Conservation (phyloP, 2,797 vertebrate genomes). For the Gadopsis bispinosus region DNA sequence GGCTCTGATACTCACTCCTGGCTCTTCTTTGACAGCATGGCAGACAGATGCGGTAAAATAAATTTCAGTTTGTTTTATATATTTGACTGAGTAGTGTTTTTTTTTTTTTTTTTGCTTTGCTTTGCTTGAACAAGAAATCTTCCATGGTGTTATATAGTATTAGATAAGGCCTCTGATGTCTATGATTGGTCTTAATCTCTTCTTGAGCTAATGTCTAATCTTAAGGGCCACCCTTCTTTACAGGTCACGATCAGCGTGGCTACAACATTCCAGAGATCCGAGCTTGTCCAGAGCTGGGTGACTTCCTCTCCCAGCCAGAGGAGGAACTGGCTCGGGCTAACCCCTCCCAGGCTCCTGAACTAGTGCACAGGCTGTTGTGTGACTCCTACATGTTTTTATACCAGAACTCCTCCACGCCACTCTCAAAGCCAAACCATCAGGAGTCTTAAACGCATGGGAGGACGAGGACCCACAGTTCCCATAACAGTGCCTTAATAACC, state of each 20-base stretch:
- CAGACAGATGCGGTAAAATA: constrained; percentile 83
- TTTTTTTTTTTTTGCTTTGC: no score
- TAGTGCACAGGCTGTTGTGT: constrained; percentile 79
- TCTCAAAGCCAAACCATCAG: constrained; percentile 40
- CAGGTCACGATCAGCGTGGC: constrained; percentile 83
- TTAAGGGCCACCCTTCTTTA: constrained; percentile 37
- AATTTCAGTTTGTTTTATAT: neutral
- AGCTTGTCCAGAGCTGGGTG: constrained; percentile 83
- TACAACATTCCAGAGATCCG: constrained; percentile 85
- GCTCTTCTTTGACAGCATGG: constrained; percentile 91
- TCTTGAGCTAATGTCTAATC: constrained; percentile 60
- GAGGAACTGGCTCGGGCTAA: constrained; percentile 71
- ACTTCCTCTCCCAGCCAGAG: constrained; percentile 76
- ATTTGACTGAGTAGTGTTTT: neutral
- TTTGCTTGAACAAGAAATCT: neutral
- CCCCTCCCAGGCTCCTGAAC: constrained; percentile 70
- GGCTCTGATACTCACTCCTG: constrained; percentile 82
- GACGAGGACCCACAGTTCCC: constrained; percentile 58
- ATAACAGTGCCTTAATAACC: constrained; percentile 67
- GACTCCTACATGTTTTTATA: constrained; percentile 89
- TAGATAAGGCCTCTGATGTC: constrained; percentile 68
- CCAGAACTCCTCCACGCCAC: constrained; percentile 61
- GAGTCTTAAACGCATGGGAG: constrained; percentile 27
- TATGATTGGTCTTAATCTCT: constrained; percentile 50
- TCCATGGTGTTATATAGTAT: neutral